Evolutionary conservation across 2,113 vertebrate genomes (phyloP), one percentile per base, ranked within the genome.

Genomic region (Anolis sagrei): DNA sequence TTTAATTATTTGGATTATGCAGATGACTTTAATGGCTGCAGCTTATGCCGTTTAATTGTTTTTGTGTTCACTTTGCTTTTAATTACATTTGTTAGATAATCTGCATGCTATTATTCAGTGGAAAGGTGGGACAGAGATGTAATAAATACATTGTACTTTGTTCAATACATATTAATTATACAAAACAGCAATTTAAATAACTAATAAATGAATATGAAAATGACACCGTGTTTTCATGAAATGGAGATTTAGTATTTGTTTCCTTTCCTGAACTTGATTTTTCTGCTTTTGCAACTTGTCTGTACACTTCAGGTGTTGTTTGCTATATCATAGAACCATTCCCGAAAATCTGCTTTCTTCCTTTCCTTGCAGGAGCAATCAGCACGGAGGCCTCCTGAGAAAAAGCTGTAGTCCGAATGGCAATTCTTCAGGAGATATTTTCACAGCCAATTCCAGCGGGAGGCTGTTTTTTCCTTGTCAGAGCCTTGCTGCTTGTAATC

Each of bases 351-450:
- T 70, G 34, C 75, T 51, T 70, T 29, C 32, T 3, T 78, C 64
- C 64, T 36, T 64, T 85, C 66, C 83, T 44, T 70, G 18, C 51
- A 70, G 0, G 11, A 79, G n/a, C 66, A n/a, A 85, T 32, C 66
- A 44, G 5, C 48, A 70, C 21, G 36, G 49, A 58, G 68, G 48
- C 68, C 79, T 72, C 66, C 21, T 58, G 66, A 70, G 83, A 44
- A 8, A 29, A 27, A 27, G 62, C 51, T 85, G 32, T 61, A n/a
- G 64, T 69, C 48, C 48, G 77, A 39, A 34, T 58, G 75, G 34
- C 36, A 61, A 58, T 94, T 93, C 93, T 93, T 92, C 89, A 87
- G 92, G 93, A 89, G 78, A 93, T 87, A 36, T 86, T 62, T 84
- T 88, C 73, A 62, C 83, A 79, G 68, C n/a, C 23, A 79, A 39